These are phyloP conservation scores for Phrynosoma blainvillii DNA, from an alignment of 2,113 vertebrate species.

Conservation along the genomic window DNA sequence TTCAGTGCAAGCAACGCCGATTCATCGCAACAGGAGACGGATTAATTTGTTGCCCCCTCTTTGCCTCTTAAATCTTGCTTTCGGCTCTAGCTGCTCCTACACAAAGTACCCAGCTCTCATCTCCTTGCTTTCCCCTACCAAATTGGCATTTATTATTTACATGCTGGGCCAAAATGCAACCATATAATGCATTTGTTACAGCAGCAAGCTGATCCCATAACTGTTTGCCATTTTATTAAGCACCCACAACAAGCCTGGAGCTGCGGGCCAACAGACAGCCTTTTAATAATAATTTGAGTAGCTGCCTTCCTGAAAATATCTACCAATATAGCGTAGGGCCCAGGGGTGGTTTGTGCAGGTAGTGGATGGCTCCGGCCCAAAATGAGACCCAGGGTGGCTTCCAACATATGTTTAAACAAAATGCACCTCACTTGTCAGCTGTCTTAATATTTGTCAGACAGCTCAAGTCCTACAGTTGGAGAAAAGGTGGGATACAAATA, in stretches of 20 bases:
- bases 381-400: no score
- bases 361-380: no score
- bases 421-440: no score
- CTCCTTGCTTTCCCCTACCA: background rate
- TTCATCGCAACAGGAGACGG: background rate
- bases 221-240: background rate
- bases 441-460: no score
- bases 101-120: background rate
- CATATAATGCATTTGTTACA: background rate
- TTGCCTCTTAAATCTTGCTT: background rate
- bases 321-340: background rate
- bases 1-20: background rate
- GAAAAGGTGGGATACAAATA: no score
- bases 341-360: background rate
- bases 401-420: no score
- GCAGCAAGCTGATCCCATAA: background rate
- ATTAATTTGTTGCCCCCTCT: background rate
- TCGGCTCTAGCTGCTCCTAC: background rate
- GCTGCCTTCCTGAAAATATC: background rate
- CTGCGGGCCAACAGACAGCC: background rate
- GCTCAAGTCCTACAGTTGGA: no score
- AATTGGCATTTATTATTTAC: conserved; percentile 3
- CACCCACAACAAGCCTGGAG: background rate
- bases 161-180: background rate
- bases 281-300: background rate